These are phyloP conservation scores for Pagrus major DNA, from an alignment of 2,113 vertebrate genomes.

Conservation along the genomic window DNA sequence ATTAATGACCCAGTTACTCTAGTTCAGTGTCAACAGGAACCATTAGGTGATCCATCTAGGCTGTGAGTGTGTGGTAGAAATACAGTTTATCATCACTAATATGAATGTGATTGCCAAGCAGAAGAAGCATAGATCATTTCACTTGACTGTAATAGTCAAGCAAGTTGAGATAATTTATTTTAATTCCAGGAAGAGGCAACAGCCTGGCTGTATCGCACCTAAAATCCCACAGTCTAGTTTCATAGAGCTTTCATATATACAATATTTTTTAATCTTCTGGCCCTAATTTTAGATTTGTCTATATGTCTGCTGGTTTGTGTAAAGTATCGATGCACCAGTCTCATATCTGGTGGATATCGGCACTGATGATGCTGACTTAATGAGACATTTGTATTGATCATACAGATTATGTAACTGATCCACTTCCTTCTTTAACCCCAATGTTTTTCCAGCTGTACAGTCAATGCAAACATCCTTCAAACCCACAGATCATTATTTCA, in stretches of 20 bases:
- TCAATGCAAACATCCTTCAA: not conserved
- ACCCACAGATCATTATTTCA: not conserved
- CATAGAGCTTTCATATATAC: not conserved
- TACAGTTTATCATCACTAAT: not conserved
- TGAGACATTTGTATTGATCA: not conserved
- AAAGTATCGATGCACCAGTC: not conserved
- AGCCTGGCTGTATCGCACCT: not conserved
- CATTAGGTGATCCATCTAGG: not conserved
- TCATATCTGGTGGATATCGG: not conserved
- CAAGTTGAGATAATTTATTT: not conserved
- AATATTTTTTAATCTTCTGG: not conserved
- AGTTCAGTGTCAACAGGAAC: not conserved
- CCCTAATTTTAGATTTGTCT: not conserved
- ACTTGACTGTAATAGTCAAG: not conserved
- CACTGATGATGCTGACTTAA: not conserved
- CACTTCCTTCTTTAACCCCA: not conserved
- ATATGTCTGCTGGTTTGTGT: not conserved
- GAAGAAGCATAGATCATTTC: not conserved
- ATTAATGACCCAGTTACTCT: not conserved
- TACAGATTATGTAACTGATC: not conserved
- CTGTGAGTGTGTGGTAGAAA: not conserved
- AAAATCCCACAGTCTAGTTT: not conserved
- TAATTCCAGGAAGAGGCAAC: not conserved
- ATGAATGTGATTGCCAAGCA: not conserved
- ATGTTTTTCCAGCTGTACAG: not conserved